Evolutionary conservation across 2,797 vertebrate genomes (phyloP), one percentile per base, ranked within the genome.

Genomic region (Anas bernieri): DNA sequence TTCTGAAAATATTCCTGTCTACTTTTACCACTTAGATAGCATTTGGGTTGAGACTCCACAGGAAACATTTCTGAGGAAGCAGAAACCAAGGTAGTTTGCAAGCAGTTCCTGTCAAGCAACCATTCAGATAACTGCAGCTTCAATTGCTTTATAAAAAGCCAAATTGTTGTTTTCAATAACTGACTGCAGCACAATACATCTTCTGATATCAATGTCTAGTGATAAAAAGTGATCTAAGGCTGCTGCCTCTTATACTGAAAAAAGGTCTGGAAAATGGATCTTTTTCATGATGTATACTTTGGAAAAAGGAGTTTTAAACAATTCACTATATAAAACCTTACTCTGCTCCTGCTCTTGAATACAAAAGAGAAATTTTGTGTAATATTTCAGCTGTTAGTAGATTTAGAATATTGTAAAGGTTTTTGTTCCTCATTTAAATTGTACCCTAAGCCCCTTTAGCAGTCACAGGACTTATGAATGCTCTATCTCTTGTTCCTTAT

Each of bases 91-190:
- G 91, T 69, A 92, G 66, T 50, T 91, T 75, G 46, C 35, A 77
- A 67, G 28, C 3, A 2, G 12, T 37, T 96, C 46, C 67, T 78
- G 23, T 84, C 74, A 93, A 84, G 25, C 70, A 85, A 18, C 31
- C 43, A 39, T 83, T 83, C 61, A 73, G 45, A n/a, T 58, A 83
- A 87, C 33, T 83, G 43, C 8, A 63, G 41, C 0, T 0, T 11
- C 35, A 93, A 39, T 73, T 92, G 76, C 91, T 96, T 96, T 95
- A 78, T 82, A 92, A 66, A 96, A 97, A 93, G 20, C 13, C 43
- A 82, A 55, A 74, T 39, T 75, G 26, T 66, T 92, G 55, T 70
- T 93, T 91, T 90, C 81, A 75, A 31, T 52, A 83, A 66, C 37
- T 1, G 1, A 43, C 17, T 86, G 33, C 81, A 62, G 50, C n/a